Conservation (phyloP, 2,797 vertebrate genomes). For the Pteropus rufus region DNA sequence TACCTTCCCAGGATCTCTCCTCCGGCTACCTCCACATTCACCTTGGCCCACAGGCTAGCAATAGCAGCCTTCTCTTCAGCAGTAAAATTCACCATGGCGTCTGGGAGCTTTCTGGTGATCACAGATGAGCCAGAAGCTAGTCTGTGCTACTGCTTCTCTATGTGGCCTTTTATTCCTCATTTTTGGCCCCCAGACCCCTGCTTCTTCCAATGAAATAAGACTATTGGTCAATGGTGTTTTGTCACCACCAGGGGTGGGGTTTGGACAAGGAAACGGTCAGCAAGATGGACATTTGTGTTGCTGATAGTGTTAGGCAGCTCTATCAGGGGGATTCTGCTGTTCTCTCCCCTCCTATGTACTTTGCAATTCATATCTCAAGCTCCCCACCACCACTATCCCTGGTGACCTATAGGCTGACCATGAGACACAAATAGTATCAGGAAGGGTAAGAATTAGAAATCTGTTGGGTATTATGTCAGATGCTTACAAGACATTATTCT, state of each 20-base stretch:
- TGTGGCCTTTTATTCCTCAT: slow-evolving; percentile 54
- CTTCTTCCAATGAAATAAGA: not conserved
- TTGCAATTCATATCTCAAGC: not conserved
- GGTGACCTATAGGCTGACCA: not conserved
- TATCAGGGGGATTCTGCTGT: not conserved
- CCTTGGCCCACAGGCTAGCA: slow-evolving; percentile 70
- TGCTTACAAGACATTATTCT: not conserved
- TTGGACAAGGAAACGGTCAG: not conserved
- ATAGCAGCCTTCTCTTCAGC: slow-evolving; percentile 78
- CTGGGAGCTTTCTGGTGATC: not conserved
- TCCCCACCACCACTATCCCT: not conserved
- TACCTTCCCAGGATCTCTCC: slow-evolving; percentile 78
- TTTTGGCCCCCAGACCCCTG: not conserved
- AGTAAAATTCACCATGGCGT: slow-evolving; percentile 82
- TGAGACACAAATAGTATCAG: not conserved
- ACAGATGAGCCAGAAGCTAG: not conserved
- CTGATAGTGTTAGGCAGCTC: not conserved
- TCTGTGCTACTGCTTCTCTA: fast-evolving
- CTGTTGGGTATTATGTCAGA: not conserved
- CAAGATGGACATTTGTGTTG: not conserved
- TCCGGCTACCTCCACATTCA: slow-evolving; percentile 69
- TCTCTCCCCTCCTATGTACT: not conserved
- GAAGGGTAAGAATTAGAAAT: not conserved
- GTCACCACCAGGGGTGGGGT: not conserved
- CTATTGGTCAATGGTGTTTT: not conserved